Base-by-base conservation (phyloP, 2,797 vertebrate species). In the Rhynchonycteris naso region DNA sequence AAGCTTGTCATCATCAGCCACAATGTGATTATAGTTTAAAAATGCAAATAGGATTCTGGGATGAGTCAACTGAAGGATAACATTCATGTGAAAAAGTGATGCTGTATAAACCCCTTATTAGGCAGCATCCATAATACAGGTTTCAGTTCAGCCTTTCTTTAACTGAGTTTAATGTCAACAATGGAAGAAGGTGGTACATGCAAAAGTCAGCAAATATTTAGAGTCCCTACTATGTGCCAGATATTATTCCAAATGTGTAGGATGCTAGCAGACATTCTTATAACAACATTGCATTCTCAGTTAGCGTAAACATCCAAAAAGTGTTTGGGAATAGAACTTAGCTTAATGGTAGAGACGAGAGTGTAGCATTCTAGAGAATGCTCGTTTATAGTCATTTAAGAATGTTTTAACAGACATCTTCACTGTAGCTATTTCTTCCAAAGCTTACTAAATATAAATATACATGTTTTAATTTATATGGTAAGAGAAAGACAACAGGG, bases 1-100 rank as follows among this genome's bases (percentile, higher is more conserved):
- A 93, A 79, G 63, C 68, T 92, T 91, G 81, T 94, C 84, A 90
- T 89, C 84, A 61, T 79, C 90, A 95, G 66, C 88, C 86, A 82
- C 65, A 76, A 81, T 90, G 93, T 92, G 86, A 95, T 91, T 94
- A 75, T 94, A 93, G 50, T 91, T 95, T 95, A 78, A 96, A 96
- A 91, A 95, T 97, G 94, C 78, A 96, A 91, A 96, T 94, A 84
- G 74, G 38, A 96, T 92, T 92, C 78, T 88, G 66, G 81, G 76
- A 63, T 75, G 69, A 96, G 92, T 95, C 50, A 83, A 94, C 76
- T 63, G 82, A 93, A 91, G 63, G 54, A 78, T 95, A 91, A 92
- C 93, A 96, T 88, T 94, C 85, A 63, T 93, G 47, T 79, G 65
- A 91, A 95, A 93, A 96, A 83, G 79, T 88, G 66, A 82, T 86